Conservation (phyloP, 2,888 invertebrate genomes). For the Allygus modestus region DNA sequence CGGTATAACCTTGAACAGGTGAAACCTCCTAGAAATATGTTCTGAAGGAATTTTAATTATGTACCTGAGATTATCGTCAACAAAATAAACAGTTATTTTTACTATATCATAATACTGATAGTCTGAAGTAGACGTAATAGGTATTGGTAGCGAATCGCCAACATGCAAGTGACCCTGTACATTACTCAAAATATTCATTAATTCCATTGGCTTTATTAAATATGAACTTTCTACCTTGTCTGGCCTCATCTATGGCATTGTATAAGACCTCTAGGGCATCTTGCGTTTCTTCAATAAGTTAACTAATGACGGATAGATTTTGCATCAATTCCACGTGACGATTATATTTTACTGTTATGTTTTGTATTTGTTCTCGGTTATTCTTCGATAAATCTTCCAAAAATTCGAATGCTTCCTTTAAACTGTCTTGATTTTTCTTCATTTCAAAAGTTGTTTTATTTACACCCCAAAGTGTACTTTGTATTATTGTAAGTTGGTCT, state of each 20-base stretch:
- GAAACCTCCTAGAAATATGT: constrained; percentile 29
- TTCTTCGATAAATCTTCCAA: neutral
- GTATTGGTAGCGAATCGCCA: constrained; percentile 17
- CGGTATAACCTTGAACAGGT: constrained; percentile 22
- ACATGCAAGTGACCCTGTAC: constrained; percentile 24
- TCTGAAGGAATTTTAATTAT: constrained; percentile 13
- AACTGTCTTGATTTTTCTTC: constrained; percentile 4
- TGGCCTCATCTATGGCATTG: constrained; percentile 24
- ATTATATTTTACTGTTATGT: neutral
- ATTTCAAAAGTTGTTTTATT: constrained; percentile 28
- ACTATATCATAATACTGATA: constrained; percentile 33
- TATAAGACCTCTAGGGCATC: constrained; percentile 27
- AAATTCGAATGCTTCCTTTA: constrained; percentile 19
- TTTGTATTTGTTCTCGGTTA: constrained; percentile 2
- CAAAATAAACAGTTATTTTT: constrained; percentile 26
- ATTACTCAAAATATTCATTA: constrained; percentile 17
- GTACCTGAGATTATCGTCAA: constrained; percentile 10
- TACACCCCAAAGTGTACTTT: constrained; percentile 2
- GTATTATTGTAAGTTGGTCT: constrained; percentile 5
- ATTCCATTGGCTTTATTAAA: constrained; percentile 21
- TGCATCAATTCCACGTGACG: neutral
- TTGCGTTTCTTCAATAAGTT: constrained; percentile 1
- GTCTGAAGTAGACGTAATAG: neutral
- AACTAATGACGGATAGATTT: constrained; percentile 1
- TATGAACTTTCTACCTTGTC: constrained; percentile 42